A percentile compares a stretch with the other conserved stretches of the same genome.
These are phyloP conservation scores for Zygaena filipendulae DNA, from an alignment of 2,888 invertebrate species.

Conservation along the genomic window DNA sequence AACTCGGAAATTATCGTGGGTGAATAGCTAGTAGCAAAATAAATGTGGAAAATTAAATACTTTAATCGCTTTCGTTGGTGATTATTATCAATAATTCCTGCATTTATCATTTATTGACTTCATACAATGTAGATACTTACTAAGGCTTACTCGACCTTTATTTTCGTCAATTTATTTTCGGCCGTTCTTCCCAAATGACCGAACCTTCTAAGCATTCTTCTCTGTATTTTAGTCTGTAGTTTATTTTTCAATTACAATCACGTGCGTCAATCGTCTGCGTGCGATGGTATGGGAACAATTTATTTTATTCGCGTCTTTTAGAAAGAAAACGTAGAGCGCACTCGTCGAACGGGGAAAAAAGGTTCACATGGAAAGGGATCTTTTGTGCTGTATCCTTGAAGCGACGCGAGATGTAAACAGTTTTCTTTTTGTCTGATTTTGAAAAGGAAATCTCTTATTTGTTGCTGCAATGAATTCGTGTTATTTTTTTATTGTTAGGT, in stretches of 20 bases:
- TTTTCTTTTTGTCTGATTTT: slow-evolving; percentile 12
- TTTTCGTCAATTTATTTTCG: too few species aligned
- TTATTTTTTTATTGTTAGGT: too few species aligned
- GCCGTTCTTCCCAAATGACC: too few species aligned
- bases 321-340: slow-evolving; percentile 33
- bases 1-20: too few species aligned
- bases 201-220: too few species aligned
- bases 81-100: too few species aligned
- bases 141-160: too few species aligned
- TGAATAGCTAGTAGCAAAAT: too few species aligned
- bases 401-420: slow-evolving; percentile 19
- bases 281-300: slow-evolving; percentile 35
- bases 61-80: too few species aligned
- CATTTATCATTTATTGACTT: too few species aligned
- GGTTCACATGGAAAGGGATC: slow-evolving; percentile 21
- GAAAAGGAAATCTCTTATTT: slow-evolving; percentile 1
- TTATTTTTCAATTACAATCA: slow-evolving; percentile 33
- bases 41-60: too few species aligned
- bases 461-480: neutral
- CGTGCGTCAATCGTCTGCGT: slow-evolving; percentile 19
- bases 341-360: slow-evolving; percentile 21
- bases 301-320: slow-evolving; percentile 30
- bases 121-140: too few species aligned
- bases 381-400: slow-evolving; percentile 26
- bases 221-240: slow-evolving; percentile 14